phyloP scores from a whole-genome alignment of 2,113 vertebrate species.

The Rhodinocichla rosea region DNA sequence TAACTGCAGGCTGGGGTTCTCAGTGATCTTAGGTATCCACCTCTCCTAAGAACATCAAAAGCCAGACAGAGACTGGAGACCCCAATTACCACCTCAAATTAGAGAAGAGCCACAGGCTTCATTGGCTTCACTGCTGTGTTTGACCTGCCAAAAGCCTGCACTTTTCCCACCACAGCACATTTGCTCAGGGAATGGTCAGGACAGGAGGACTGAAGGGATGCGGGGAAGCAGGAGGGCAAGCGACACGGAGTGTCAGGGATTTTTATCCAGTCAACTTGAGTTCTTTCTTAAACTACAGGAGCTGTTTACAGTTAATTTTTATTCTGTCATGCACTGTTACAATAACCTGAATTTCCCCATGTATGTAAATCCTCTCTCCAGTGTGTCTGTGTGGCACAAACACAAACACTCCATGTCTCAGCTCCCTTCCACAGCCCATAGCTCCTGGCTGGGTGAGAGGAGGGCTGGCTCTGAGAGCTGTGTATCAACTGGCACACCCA shows the following conservation, averaged over 20 bases:
- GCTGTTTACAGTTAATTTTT: neutral
- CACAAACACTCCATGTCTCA: fast-evolving
- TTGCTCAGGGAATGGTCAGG: neutral
- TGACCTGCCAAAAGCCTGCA: neutral
- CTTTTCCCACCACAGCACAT: neutral
- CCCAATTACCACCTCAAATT: neutral
- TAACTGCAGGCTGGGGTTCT: neutral
- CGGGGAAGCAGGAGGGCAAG: neutral
- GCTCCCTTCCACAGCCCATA: fast-evolving
- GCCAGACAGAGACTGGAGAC: neutral
- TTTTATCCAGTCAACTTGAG: fast-evolving
- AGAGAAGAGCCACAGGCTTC: neutral
- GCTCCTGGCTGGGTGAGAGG: neutral
- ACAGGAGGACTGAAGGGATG: neutral
- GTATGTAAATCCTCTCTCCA: fast-evolving
- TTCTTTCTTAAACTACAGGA: neutral
- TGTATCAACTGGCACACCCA: neutral
- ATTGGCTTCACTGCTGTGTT: neutral
- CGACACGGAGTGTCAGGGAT: fast-evolving
- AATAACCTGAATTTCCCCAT: neutral
- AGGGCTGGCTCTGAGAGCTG: neutral
- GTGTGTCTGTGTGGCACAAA: neutral
- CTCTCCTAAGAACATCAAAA: neutral
- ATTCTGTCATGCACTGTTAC: neutral
- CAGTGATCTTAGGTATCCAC: neutral